These are phyloP conservation scores for Ligdia adustata DNA, from an alignment of 2,888 invertebrate genomes.

Conservation along the genomic window DNA sequence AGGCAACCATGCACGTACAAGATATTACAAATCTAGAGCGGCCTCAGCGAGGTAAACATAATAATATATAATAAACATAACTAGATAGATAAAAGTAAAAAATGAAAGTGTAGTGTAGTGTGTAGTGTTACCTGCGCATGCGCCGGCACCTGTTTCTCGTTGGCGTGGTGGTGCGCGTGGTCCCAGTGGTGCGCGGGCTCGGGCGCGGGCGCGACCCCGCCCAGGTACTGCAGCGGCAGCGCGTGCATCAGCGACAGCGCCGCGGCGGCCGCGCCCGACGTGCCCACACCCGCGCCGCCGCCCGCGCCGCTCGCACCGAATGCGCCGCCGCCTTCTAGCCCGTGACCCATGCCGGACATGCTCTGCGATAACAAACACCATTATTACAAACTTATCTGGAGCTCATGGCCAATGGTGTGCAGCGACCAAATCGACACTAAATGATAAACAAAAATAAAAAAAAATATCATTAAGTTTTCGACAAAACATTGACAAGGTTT, in stretches of 20 bases:
- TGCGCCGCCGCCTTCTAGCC: constrained; percentile 28
- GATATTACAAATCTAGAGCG: too few species aligned
- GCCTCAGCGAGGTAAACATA: too few species aligned
- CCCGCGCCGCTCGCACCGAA: constrained; percentile 37
- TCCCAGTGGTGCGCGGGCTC: constrained; percentile 66
- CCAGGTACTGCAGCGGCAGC: constrained; percentile 76
- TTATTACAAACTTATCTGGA: too few species aligned
- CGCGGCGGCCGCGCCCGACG: constrained; percentile 47
- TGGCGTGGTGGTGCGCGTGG: constrained; percentile 57
- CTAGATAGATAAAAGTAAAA: too few species aligned
- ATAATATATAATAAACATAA: too few species aligned
- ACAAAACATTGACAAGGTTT: too few species aligned
- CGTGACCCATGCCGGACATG: constrained; percentile 42
- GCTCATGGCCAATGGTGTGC: too few species aligned
- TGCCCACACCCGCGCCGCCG: constrained; percentile 33
- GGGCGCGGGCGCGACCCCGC: constrained; percentile 54
- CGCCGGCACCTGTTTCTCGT: constrained; percentile 60
- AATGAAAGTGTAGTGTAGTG: too few species aligned
- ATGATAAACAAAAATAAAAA: too few species aligned
- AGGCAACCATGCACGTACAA: too few species aligned
- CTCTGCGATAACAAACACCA: constrained; percentile 37
- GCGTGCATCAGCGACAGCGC: constrained; percentile 75
- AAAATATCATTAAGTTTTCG: too few species aligned
- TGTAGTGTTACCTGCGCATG: constrained; percentile 17
- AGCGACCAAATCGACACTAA: too few species aligned